Base-by-base conservation (phyloP, 92 coral and sea anemone species). In the Epizoanthus scotinus region DNA sequence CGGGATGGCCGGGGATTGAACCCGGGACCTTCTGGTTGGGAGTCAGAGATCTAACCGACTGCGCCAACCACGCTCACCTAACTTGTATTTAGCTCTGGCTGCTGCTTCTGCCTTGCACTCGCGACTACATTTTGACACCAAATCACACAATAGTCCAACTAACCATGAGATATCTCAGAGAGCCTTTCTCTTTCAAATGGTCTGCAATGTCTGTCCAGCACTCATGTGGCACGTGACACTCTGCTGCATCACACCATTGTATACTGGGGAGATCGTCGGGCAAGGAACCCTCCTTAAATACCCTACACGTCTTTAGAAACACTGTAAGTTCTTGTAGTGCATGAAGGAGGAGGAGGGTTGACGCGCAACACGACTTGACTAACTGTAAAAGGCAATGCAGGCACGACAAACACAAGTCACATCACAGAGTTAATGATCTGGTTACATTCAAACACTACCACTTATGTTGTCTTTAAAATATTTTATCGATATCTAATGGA, bases 321-420 rank as follows among this genome's bases (percentile, higher is more conserved):
- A 86, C 21, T 47, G 72, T 73, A 2, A 93, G 63, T 62, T 93
- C 97, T 88, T 84, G 83, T 13, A 93, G 52, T 52, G 90, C 77
- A 58, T 83, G 83, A 61, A 70, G 81, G 56, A 93, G 83, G 15
- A 90, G 38, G 29, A 90, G 80, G n/a, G 83, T 58, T 2, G 90
- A 88, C 12, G 54, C 14, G 38, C 81, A 68, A 20, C 75, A n/a
- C 6, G 52, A 27, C 40, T 61, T 53, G 29, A 28, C 10, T 27
- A 64, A 38, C 91, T 87, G 87, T 10, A 47, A 64, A 70, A 6
- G 64, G 77, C 22, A 8, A 53, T 47, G 52, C 52, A 47, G 12
- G 13, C 52, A 9, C 52, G 1, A 47, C 52, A 47, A 47, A 47
- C 52, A 47, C 52, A 47, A 47, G 14, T 47, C 52, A 47, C 52